Base-by-base conservation (phyloP, 2,797 vertebrate genomes). In the Thripadectes ignobilis region DNA sequence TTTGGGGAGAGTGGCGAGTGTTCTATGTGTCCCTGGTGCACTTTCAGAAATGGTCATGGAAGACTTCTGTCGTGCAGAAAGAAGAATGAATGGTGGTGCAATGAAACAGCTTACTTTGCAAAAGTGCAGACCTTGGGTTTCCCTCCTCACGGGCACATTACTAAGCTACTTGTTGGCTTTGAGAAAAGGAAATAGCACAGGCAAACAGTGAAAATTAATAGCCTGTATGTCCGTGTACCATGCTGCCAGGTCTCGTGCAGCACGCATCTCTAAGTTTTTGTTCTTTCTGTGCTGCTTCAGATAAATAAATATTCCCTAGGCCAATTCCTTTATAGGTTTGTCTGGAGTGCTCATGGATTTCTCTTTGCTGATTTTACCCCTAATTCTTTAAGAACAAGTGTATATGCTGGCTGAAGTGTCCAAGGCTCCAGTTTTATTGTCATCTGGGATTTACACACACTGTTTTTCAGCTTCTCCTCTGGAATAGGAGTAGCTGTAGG, bases 221-320 rank as follows among this genome's bases (percentile, higher is more conserved):
- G 34, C 23, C 0, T 0, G 6, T 54, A 18, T 80, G 14, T 49
- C 14, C 14, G 52, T 83, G 61, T 10, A 13, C 41, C 1, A 9
- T 57, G 38, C 21, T 83, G 39, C 36, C 41, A 61, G 39, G 14
- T 59, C 20, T 39, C 2, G 1, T 76, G 48, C 32, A 71, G 38
- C 11, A 82, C n/a, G 8, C 32, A 38, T 26, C 14, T 92, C 39
- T 30, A 51, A 71, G 18, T 48, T 12, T 78, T 34, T 78, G 10
- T 26, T 55, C 22, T 61, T 72, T 84, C 58, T 66, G 26, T 83
- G 27, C 32, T 88, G 24, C 21, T 52, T 89, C 39, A 24, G 43
- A 38, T 11, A 82, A 85, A 63, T 45, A 71, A 87, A 67, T 45
- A 71, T 67, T 69, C 16, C n/a, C 49, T 29, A 19, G 22, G 16